Base-by-base conservation (phyloP, 2,888 invertebrate species). In the Microplitis deprimator region DNA sequence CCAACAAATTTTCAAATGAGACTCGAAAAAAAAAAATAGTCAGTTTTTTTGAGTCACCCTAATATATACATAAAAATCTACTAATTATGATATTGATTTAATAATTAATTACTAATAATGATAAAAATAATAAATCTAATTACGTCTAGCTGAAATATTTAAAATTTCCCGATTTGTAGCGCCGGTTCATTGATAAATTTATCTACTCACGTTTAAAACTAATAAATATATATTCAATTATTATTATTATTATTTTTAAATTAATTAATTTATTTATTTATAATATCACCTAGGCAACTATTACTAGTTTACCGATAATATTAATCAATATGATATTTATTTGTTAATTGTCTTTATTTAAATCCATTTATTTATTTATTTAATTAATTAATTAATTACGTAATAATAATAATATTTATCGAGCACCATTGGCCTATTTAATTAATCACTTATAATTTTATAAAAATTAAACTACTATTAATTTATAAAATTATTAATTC, bases 381-480 rank as follows among this genome's bases (percentile, higher is more conserved):
- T 20, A 20, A 67, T 16, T 50, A 73, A 6, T 73, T 16, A 67
- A 50, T 50, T 50, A 50, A 50, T 50, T 50, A 50, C 13, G 13
- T 50, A 50, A 50, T 50, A 50, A 50, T 50, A 50, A 61, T 61
- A 61, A 59, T 68, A 60, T 68, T 75, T 41, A 68, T 76, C 70
- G 59, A 76, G 76, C 76, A 76, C 76, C 76, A 76, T 76, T 76
- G 76, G 72, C 41, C 68, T 76, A 72, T 76, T 29, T 68, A 76
- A 71, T 50, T 70, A 6, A 29, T 29, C 29, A 29, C 29, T 29
- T 29, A 29, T 29, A 29, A 50, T 50, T 50, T 50, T 50, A 50
- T 50, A 50, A 50, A 50, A 50, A 50, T 50, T 50, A 50, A 50
- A 50, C 50, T 50, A 50, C 50, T 50, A 50, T 50, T 50, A 50